phyloP scores from a whole-genome alignment of 1,140 invertebrate genomes.

The Penaeus japonicus region DNA sequence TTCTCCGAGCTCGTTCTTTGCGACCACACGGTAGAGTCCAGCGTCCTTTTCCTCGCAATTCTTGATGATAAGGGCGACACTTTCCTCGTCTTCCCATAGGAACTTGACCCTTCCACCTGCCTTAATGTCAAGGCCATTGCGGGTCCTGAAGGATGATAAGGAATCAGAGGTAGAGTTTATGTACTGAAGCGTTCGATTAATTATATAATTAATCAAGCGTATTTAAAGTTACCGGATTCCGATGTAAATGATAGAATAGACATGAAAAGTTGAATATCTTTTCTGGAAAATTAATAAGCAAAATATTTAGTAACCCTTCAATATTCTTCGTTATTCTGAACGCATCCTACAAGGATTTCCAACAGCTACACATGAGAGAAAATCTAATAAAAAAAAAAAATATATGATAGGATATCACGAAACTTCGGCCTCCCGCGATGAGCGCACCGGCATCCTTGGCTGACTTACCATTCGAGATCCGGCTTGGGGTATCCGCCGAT shows the following conservation, averaged over 20 bases:
- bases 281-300: no score
- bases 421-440: no score
- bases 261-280: no score
- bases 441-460: neutral
- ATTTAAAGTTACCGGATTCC: no score
- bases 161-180: neutral
- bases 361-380: no score
- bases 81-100: conserved; percentile 92
- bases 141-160: conserved; percentile 67
- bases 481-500: conserved; percentile 92
- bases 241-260: no score
- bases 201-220: no score
- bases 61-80: conserved; percentile 88
- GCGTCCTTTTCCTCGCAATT: conserved; percentile 82
- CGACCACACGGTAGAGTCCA: conserved; percentile 83
- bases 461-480: conserved; percentile 78
- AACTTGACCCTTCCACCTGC: conserved; percentile 84
- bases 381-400: neutral
- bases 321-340: no score
- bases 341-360: no score
- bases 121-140: conserved; percentile 83
- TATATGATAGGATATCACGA: neutral
- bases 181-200: no score
- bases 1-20: conserved; percentile 88
- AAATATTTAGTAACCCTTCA: no score